Evolutionary conservation across 2,888 invertebrate species (phyloP), one percentile per base, ranked within the genome.

Genomic region (Hemithea aestivaria): DNA sequence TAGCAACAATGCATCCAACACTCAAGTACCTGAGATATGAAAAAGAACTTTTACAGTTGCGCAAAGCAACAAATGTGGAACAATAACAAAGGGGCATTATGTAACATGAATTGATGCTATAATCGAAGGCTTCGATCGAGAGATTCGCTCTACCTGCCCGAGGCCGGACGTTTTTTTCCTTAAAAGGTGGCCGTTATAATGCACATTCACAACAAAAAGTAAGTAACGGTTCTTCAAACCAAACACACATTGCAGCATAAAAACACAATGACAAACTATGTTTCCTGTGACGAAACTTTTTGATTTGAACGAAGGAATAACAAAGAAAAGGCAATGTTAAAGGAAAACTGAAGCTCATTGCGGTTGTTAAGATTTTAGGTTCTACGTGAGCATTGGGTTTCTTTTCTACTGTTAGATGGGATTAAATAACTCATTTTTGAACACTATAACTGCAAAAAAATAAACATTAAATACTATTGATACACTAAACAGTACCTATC

Each of bases 91-190:
- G 65, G 67, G 62, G 42, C 58, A 68, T 73, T 74, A 75, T 71
- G 63, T 70, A 72, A 69, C 65, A 64, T 67, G 66, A 66, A 75
- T 74, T 69, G 63, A 53, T 52, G 59, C 61, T 59, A 65, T 73
- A 74, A 83, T 81, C 79, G 72, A 58, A 61, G 70, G 56, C 62
- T 64, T 70, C 62, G 73, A 83, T 82, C 77, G 57, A 69, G 57
- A 70, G 74, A 76, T 81, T 79, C 70, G 76, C 72, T 75, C 70
- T 87, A 85, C 85, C 85, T 85, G 85, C 74, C 74, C 47, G 50
- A 58, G 63, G 68, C 73, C 70, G 64, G 51, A 48, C 45, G 46
- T 58, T 76, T 84, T 80, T 82, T 76, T 66, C 62, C 53, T 54
- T 55, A 80, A 83, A 81, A 82, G 85, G 80, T 81, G 67, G 64